A percentile compares a stretch with the other conserved stretches of the same genome.
These are phyloP conservation scores for Malacosoma neustria DNA, from an alignment of 2,888 invertebrate species.

Conservation along the genomic window DNA sequence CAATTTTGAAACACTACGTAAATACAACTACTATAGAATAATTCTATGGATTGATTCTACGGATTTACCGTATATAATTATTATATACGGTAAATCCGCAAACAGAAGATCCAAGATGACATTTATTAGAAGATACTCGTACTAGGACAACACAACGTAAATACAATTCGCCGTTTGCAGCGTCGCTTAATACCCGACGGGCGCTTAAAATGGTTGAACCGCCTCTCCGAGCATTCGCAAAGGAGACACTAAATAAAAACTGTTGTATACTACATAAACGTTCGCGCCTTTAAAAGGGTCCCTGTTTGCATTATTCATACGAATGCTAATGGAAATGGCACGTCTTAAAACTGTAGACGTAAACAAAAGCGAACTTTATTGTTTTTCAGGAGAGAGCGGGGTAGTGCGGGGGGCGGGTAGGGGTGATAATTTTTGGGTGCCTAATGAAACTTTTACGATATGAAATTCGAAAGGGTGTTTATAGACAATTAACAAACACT, in stretches of 20 bases:
- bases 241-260: constrained; percentile 20
- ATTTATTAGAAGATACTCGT: neutral
- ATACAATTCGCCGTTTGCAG: neutral
- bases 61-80: no score
- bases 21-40: no score
- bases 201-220: no score
- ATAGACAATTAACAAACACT: constrained; percentile 30
- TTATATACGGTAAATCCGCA: no score
- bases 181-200: constrained; percentile 3
- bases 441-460: constrained; percentile 23
- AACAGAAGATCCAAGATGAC: constrained; percentile 1
- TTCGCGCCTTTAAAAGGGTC: constrained; percentile 20
- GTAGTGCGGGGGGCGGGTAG: constrained; percentile 8
- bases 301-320: constrained; percentile 43
- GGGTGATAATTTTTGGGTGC: constrained; percentile 9
- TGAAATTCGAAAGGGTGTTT: constrained; percentile 21
- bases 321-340: constrained; percentile 39
- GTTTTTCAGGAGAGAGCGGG: constrained; percentile 18
- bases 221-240: constrained; percentile 17
- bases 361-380: constrained; percentile 35
- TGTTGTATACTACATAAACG: constrained; percentile 19
- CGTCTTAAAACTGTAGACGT: constrained; percentile 34
- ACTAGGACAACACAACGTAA: neutral
- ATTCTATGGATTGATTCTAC: no score
- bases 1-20: no score